A percentile compares a stretch with the other conserved stretches of the same genome.
Conservation (phyloP, 2,888 invertebrate genomes). For the Imbricaverruca yamaguchii region DNA sequence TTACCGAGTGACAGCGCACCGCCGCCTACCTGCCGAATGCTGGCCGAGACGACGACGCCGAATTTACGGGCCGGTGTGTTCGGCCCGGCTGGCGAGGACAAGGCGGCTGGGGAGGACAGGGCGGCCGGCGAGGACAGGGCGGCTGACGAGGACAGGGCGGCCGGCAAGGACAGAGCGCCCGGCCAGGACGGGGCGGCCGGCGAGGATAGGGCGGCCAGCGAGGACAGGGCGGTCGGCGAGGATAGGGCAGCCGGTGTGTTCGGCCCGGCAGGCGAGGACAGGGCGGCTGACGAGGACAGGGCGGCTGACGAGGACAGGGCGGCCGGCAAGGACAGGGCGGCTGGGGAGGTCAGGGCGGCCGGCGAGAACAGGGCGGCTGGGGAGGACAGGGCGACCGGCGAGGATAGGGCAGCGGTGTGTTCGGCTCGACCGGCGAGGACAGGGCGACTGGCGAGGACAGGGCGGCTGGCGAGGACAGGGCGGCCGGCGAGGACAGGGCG, state of each 20-base stretch:
- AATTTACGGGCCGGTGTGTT: not conserved
- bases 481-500: not conserved
- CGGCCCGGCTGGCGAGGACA: too few species aligned
- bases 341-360: too few species aligned
- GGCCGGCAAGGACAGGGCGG: not conserved
- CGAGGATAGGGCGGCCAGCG: not conserved
- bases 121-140: not conserved
- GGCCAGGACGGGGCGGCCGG: too few species aligned
- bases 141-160: too few species aligned
- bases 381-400: not conserved
- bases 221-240: not conserved
- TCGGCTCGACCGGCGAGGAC: too few species aligned
- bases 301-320: too few species aligned
- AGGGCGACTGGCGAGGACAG: too few species aligned
- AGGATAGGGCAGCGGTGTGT: not conserved
- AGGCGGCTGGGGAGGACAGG: not conserved
- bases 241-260: not conserved
- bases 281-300: not conserved
- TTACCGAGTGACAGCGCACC: not conserved
- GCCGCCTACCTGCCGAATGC: conserved; percentile 3
- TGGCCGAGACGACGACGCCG: not conserved
- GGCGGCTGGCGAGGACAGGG: not conserved
- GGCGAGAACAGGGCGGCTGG: not conserved
- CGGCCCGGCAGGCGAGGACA: too few species aligned
- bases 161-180: not conserved